Base-by-base conservation (phyloP, 2,113 vertebrate species). In the Sinocyclocheilus anshuiensis region DNA sequence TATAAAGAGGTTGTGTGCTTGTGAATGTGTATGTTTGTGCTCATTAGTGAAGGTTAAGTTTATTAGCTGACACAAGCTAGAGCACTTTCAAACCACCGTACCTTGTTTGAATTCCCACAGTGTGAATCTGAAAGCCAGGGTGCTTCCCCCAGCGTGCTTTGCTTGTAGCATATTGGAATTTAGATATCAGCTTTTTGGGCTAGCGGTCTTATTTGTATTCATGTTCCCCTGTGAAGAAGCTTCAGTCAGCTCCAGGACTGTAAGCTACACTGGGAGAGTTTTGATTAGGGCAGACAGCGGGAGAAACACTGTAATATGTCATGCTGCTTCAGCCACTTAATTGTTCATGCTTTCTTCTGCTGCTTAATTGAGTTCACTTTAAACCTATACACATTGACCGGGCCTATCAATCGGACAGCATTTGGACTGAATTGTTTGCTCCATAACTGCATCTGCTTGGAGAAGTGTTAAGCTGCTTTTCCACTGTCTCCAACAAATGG, bases 221-320 rank as follows among this genome's bases (percentile, higher is more conserved):
- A n/a, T 39, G 61, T 71, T 69, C 8, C 29, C 75, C 61, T 36
- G 20, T 69, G 61, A 39, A 63, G 29, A 48, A 36, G n/a, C 13
- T 61, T 57, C 76, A n/a, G 26, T 69, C 65, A 67, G 61, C 75
- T 53, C 50, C 16, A 29, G 50, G 61, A 78, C 26, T 65, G 39
- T 45, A 61, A 77, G 24, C 42, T 5, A 13, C 29, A 74, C 84
- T 67, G 61, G 71, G 29, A 59, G 63, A 16, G 76, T 48, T 81
- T 81, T 82, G 72, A 86, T 86, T 63, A 86, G 22, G 53, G 42
- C n/a, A 86, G 55, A 76, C 78, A 76, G 85, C 20, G 33, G 55
- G 79, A 82, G 20, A 39, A 9, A 76, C 57, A 71, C 22, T 86
- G 55, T 36, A 22, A 12, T 61, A 45, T 13, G 4, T 61, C 39